phyloP scores from a whole-genome alignment of 37 sponge, comb jelly and placozoan genomes.

The Eunapius fragilis region DNA sequence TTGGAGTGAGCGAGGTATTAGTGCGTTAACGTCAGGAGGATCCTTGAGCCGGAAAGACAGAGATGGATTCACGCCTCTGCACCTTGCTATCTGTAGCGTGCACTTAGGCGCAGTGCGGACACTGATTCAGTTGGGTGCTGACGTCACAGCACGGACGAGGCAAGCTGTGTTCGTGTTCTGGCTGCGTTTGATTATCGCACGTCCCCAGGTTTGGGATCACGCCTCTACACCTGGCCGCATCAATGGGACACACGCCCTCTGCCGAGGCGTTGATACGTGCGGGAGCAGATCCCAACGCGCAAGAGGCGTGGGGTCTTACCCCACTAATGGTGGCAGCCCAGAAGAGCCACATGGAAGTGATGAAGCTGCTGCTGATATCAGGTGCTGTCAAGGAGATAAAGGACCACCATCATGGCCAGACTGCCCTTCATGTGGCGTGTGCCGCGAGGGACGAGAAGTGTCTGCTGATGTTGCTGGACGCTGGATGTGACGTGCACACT shows the following conservation, averaged over 20 bases:
- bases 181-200: background rate
- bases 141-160: conserved; percentile 24
- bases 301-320: conserved; percentile 87
- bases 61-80: conserved; percentile 57
- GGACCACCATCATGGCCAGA: conserved; percentile 53
- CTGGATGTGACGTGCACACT: conserved; percentile 12
- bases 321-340: conserved; percentile 72
- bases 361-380: conserved; percentile 19
- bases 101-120: conserved; percentile 30
- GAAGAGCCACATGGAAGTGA: conserved; percentile 29
- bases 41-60: conserved; percentile 18
- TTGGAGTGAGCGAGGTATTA: background rate
- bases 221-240: conserved; percentile 75
- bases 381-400: conserved; percentile 40
- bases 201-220: conserved; percentile 50
- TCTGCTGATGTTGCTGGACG: conserved; percentile 65
- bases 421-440: conserved; percentile 63
- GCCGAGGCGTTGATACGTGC: conserved; percentile 25
- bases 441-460: conserved; percentile 38
- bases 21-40: conserved; percentile 21
- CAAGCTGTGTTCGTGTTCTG: background rate
- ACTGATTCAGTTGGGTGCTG: conserved; percentile 54
- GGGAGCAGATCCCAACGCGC: conserved; percentile 53
- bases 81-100: conserved; percentile 30
- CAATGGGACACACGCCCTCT: conserved; percentile 48